These are phyloP conservation scores for Erpetoichthys calabaricus DNA, from an alignment of 2,797 vertebrate genomes.

Conservation along the genomic window DNA sequence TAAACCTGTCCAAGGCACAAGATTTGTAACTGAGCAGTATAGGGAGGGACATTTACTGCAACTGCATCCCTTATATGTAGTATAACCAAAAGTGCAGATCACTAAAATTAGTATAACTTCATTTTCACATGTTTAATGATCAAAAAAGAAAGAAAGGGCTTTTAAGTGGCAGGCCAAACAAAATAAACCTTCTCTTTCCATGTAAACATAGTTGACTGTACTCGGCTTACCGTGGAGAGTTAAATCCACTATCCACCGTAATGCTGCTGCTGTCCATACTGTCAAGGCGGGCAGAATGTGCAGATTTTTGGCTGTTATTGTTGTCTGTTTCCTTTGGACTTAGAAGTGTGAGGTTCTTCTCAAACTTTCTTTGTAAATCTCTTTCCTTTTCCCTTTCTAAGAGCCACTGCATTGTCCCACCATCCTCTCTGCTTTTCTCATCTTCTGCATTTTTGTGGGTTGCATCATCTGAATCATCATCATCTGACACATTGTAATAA, in stretches of 20 bases:
- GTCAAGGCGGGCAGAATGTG: conserved; percentile 86
- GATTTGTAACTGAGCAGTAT: too few species aligned
- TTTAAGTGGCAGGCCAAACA: too few species aligned
- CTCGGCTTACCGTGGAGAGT: conserved; percentile 87
- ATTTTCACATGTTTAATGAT: too few species aligned
- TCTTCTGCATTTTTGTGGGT: conserved; percentile 69
- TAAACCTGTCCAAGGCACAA: too few species aligned
- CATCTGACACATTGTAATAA: conserved; percentile 95
- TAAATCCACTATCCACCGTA: conserved; percentile 97
- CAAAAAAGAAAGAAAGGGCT: too few species aligned
- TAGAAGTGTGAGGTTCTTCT: conserved; percentile 90
- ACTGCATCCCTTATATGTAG: too few species aligned
- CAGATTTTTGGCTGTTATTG: conserved; percentile 80
- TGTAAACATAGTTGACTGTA: conserved; percentile 4
- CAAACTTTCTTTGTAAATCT: conserved; percentile 89
- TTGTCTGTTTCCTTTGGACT: conserved; percentile 85
- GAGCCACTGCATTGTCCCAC: conserved; percentile 95
- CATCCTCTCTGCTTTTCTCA: conserved; percentile 58
- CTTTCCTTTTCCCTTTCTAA: conserved; percentile 87
- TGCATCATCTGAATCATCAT: conserved; percentile 82
- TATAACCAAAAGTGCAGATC: too few species aligned
- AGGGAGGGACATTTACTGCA: too few species aligned
- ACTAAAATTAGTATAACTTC: too few species aligned
- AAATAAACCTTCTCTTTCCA: not conserved
- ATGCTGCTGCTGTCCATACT: conserved; percentile 98